These are phyloP conservation scores for Glyptemys insculpta DNA, from an alignment of 2,797 vertebrate species.

Conservation along the genomic window DNA sequence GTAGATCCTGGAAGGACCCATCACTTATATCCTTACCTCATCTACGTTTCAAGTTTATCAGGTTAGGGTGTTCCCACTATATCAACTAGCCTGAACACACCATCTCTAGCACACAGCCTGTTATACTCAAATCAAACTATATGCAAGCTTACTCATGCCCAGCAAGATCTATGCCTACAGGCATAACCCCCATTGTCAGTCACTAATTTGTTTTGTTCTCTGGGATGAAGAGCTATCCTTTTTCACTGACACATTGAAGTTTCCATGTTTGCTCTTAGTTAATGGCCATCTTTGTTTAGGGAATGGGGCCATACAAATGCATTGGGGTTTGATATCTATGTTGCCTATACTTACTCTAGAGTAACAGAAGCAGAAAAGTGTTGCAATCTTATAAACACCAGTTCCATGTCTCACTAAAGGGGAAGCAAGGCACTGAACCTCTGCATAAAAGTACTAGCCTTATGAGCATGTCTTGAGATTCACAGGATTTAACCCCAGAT, in stretches of 20 bases:
- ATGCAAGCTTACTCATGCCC: not conserved
- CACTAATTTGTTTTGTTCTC: not conserved
- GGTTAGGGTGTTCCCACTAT: not conserved
- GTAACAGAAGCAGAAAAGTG: too few relatives aligned
- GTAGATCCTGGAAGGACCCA: not conserved
- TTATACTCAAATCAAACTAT: not conserved
- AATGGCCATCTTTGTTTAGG: not conserved
- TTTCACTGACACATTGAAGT: not conserved
- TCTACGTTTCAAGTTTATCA: not conserved
- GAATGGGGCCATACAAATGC: not conserved
- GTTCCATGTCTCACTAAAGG: not conserved
- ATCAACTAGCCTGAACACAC: not conserved
- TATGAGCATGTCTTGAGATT: not conserved
- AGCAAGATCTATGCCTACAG: not conserved
- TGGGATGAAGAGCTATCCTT: conserved; percentile 1
- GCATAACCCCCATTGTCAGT: not conserved
- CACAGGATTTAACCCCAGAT: not conserved
- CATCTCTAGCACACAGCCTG: not conserved
- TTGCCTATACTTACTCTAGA: not conserved
- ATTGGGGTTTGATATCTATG: not conserved
- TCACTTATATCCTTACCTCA: not conserved
- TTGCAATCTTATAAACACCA: too few relatives aligned
- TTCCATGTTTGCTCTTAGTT: conserved; percentile 3
- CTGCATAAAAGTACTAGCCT: not conserved
- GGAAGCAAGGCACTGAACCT: not conserved